Evolutionary conservation across 2,888 invertebrate genomes (phyloP).

Genomic region (Trachelus iudaicus): DNA sequence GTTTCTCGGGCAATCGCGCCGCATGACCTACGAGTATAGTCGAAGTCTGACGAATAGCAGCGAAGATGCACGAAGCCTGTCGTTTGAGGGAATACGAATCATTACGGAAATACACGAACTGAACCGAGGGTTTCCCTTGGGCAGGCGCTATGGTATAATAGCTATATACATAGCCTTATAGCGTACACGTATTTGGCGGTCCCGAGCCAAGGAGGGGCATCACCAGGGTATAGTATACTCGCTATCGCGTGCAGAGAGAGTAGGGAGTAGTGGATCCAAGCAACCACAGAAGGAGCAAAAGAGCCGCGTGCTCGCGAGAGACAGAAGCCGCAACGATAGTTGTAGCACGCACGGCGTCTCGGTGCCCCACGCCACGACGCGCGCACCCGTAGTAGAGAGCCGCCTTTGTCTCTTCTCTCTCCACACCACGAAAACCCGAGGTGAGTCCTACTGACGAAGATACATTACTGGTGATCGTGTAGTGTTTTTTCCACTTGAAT

Average conservation of each 20-base stretch:
- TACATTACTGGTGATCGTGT: neutral
- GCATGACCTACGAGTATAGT: neutral
- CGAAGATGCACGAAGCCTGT: neutral
- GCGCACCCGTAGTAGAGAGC: constrained; percentile 41
- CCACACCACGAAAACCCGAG: constrained; percentile 26
- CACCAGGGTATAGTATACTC: neutral
- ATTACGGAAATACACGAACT: neutral
- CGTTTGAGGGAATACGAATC: neutral
- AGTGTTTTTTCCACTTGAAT: neutral
- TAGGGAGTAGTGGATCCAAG: constrained; percentile 31
- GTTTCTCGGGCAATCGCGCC: neutral
- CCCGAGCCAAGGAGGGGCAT: neutral
- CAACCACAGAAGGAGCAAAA: constrained; percentile 3
- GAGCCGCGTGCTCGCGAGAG: constrained; percentile 7
- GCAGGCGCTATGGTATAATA: neutral
- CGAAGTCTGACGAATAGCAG: neutral
- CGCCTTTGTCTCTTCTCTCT: constrained; percentile 44
- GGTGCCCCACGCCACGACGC: constrained; percentile 37
- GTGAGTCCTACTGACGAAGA: constrained; percentile 17
- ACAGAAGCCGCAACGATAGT: neutral
- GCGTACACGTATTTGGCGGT: neutral
- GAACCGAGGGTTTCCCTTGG: neutral
- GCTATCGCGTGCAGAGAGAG: constrained; percentile 31
- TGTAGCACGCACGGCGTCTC: constrained; percentile 7
- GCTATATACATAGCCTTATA: neutral